A percentile compares a stretch with the other conserved stretches of the same genome.
These are phyloP conservation scores for Myxocyprinus asiaticus DNA, from an alignment of 2,113 vertebrate species.

Conservation along the genomic window DNA sequence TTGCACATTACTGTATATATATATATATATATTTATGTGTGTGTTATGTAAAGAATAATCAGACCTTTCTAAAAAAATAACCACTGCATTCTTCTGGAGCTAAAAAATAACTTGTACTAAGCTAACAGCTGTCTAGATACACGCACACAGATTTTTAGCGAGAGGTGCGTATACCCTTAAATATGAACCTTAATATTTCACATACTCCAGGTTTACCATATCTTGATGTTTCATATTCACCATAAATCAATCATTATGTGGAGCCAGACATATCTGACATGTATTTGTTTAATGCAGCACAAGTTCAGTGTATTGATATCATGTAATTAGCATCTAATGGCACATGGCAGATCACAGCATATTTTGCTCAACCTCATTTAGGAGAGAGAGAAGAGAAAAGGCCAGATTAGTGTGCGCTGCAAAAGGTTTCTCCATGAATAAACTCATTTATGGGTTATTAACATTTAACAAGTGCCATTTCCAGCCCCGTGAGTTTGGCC, in stretches of 20 bases:
- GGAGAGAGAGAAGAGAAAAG: conserved; percentile 16
- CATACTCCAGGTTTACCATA: no score
- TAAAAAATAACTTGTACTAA: no score
- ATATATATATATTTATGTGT: no score
- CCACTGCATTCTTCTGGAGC: no score
- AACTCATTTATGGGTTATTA: conserved; percentile 57
- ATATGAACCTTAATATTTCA: not conserved
- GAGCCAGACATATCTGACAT: not conserved
- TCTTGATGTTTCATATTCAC: not conserved
- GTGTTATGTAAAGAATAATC: no score
- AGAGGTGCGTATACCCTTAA: not conserved
- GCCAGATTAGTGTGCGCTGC: no score
- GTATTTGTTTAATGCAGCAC: not conserved
- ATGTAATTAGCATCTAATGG: not conserved
- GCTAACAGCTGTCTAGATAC: no score
- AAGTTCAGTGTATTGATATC: not conserved
- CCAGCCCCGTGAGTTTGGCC: conserved; percentile 16
- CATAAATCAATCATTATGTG: conserved; percentile 15
- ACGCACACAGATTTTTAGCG: no score
- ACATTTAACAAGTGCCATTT: conserved; percentile 63
- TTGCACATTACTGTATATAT: no score
- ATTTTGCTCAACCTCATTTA: not conserved
- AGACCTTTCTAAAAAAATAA: no score
- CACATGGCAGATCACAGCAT: not conserved
- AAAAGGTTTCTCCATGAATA: conserved; percentile 51